Evolutionary conservation across 1,140 invertebrate genomes (phyloP).

Genomic region (Dinoponera quadriceps): DNA sequence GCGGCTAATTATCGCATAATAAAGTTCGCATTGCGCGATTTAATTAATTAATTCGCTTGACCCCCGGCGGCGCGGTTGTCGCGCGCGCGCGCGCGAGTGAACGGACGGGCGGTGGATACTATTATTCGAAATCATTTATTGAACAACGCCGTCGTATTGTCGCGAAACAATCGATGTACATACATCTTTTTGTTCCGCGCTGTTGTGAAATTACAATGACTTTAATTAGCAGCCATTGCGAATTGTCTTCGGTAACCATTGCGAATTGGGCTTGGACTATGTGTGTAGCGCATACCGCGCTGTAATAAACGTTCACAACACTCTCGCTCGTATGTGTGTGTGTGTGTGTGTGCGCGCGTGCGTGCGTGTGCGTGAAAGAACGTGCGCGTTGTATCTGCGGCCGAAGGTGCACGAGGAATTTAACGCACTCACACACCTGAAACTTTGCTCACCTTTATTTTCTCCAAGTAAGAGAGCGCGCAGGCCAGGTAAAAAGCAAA

Average conservation of each 20-base stretch:
- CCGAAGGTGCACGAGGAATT: conserved; percentile 68
- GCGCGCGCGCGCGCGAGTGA: too few relatives aligned
- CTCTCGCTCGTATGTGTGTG: too few relatives aligned
- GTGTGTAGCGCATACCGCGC: neutral
- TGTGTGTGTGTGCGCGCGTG: neutral
- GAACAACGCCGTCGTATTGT: conserved; percentile 33
- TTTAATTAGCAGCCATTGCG: conserved; percentile 34
- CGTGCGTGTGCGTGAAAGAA: conserved; percentile 5
- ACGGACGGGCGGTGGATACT: too few relatives aligned
- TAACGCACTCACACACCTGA: conserved; percentile 85
- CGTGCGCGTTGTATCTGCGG: too few relatives aligned
- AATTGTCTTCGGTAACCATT: conserved; percentile 14
- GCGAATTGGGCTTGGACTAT: neutral
- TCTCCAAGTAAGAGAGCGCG: conserved; percentile 79
- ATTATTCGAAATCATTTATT: conserved; percentile 57
- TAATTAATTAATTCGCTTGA: conserved; percentile 61
- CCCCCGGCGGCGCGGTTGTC: neutral
- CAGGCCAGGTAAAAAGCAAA: conserved; percentile 85
- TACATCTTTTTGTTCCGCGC: conserved; percentile 25
- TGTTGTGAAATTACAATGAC: conserved; percentile 44
- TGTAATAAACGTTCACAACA: too few relatives aligned
- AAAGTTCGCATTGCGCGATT: conserved; percentile 35
- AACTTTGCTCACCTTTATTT: conserved; percentile 85
- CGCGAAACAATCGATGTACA: conserved; percentile 34
- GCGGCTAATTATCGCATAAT: conserved; percentile 44